Percentiles rank a stretch among this genome's conserved stretches.
These are phyloP conservation scores for Chrysotoxum bicinctum DNA, from an alignment of 2,888 invertebrate genomes.

Conservation along the genomic window DNA sequence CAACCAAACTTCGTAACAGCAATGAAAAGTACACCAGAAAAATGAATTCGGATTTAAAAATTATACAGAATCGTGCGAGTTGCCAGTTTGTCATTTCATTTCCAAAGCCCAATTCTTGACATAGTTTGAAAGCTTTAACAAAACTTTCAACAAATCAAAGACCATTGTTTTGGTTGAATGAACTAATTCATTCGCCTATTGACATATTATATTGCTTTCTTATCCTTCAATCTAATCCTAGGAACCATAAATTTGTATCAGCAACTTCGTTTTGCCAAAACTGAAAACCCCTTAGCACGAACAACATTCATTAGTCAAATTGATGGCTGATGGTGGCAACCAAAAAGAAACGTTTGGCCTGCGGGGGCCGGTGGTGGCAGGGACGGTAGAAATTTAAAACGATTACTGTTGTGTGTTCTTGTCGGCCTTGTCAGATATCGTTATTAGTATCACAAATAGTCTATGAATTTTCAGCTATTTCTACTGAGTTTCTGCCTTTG, in stretches of 20 bases:
- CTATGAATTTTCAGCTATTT: not conserved
- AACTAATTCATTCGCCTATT: not conserved
- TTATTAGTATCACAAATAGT: slow-evolving; percentile 14
- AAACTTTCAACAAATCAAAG: not conserved
- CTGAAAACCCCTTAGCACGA: slow-evolving; percentile 32
- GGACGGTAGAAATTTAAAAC: slow-evolving; percentile 41
- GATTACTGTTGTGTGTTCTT: slow-evolving; percentile 34
- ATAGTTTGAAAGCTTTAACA: not conserved
- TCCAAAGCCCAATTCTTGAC: too few species aligned
- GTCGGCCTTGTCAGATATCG: not conserved
- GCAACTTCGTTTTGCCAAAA: not conserved
- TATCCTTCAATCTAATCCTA: not conserved
- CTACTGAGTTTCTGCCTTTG: not conserved
- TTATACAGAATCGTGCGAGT: too few species aligned
- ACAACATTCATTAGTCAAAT: slow-evolving; percentile 62
- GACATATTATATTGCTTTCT: not conserved
- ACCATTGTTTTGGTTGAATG: not conserved
- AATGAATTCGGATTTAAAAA: too few species aligned
- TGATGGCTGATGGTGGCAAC: slow-evolving; percentile 24
- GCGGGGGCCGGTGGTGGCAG: too few species aligned
- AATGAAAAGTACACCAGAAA: too few species aligned
- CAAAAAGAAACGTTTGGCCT: too few species aligned
- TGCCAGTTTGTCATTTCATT: too few species aligned
- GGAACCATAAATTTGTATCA: not conserved
- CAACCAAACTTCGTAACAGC: too few species aligned